These are phyloP conservation scores for Carollia perspicillata DNA, from an alignment of 2,113 vertebrate genomes.

Conservation along the genomic window DNA sequence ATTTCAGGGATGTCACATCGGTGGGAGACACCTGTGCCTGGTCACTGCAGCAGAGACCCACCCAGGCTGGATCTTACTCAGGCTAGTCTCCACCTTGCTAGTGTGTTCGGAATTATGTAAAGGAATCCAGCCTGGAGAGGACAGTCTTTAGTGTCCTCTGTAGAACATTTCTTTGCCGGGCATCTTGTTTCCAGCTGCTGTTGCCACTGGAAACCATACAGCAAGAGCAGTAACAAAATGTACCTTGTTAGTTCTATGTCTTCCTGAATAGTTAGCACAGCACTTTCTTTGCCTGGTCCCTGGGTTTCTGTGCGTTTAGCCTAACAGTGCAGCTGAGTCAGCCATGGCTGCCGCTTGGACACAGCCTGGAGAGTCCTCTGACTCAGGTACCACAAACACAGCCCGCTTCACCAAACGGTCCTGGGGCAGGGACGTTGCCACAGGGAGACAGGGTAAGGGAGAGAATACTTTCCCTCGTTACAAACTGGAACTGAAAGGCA, in stretches of 20 bases:
- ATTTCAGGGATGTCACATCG: neutral
- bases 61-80: neutral
- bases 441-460: neutral
- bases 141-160: neutral
- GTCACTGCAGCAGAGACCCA: neutral
- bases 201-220: neutral
- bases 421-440: neutral
- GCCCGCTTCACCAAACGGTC: neutral
- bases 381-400: neutral
- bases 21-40: neutral
- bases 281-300: neutral
- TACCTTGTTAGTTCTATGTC: neutral
- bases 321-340: neutral
- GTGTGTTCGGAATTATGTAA: neutral
- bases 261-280: neutral
- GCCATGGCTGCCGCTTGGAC: neutral
- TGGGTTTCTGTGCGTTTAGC: neutral
- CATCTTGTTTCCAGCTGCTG: neutral
- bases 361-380: neutral
- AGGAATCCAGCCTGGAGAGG: neutral
- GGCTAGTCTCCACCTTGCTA: neutral
- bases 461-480: constrained; percentile 17
- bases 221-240: neutral
- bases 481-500: constrained; percentile 1
- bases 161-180: neutral